These are phyloP conservation scores for Anguilla japonica DNA, from an alignment of 2,113 vertebrate genomes.

Conservation along the genomic window DNA sequence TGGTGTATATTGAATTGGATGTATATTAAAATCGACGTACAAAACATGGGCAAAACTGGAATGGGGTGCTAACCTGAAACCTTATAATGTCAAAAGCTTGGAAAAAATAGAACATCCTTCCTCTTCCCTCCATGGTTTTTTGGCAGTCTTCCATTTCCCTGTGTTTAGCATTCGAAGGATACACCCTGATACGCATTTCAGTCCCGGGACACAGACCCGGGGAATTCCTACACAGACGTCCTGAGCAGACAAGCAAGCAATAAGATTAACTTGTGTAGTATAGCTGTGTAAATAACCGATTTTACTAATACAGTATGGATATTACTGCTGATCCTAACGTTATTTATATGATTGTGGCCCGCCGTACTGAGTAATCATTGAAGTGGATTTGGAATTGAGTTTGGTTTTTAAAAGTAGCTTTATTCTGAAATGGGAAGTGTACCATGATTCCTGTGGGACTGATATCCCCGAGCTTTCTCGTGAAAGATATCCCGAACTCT, in stretches of 20 bases:
- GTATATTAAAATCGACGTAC: not conserved
- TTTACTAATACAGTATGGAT: constrained; percentile 28
- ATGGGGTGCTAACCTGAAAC: not conserved
- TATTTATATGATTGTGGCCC: constrained; percentile 25
- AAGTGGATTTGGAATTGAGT: constrained; percentile 22
- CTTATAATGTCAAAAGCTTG: not conserved
- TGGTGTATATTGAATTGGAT: too few species aligned
- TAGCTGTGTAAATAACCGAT: constrained; percentile 52
- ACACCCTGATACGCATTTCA: not conserved
- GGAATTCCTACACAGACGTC: not conserved
- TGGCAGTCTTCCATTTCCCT: constrained; percentile 43
- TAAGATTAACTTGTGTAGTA: constrained; percentile 49
- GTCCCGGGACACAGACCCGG: not conserved
- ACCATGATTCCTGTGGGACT: constrained; percentile 5
- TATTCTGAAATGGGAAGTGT: not conserved
- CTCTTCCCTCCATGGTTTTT: constrained; percentile 11
- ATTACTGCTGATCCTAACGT: constrained; percentile 13
- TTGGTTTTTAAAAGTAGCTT: constrained; percentile 13
- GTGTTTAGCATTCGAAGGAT: constrained; percentile 6
- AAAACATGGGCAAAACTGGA: not conserved
- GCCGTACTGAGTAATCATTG: constrained; percentile 12
- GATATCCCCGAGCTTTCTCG: constrained; percentile 4
- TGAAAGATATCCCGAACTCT: not conserved
- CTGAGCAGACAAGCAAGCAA: constrained; percentile 47
- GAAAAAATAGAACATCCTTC: not conserved